Evolutionary conservation across 2,888 invertebrate genomes (phyloP).

Genomic region (Taenaris catops): DNA sequence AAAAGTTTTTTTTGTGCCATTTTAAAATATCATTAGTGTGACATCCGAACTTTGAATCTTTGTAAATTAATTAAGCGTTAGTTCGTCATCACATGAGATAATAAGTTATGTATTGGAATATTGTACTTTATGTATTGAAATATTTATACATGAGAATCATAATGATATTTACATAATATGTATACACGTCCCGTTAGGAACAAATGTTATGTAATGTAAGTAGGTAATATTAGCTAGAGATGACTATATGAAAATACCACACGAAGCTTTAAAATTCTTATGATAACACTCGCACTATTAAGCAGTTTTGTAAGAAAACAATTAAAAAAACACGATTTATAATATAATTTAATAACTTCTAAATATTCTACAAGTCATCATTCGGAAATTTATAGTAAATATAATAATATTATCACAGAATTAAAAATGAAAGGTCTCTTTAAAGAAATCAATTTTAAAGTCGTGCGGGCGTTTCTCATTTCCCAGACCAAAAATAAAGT

Average conservation of each 20-base stretch:
- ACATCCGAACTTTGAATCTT: constrained; percentile 79
- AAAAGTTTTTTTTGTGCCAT: constrained; percentile 76
- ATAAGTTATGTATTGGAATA: constrained; percentile 73
- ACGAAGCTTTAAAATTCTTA: constrained; percentile 80
- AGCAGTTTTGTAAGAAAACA: constrained; percentile 64
- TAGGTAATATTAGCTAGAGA: constrained; percentile 73
- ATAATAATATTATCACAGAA: constrained; percentile 1
- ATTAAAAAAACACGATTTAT: constrained; percentile 46
- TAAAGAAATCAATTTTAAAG: constrained; percentile 1
- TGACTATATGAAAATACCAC: constrained; percentile 73
- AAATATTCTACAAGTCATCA: constrained; percentile 15
- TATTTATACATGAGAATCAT: constrained; percentile 76
- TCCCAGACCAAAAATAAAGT: constrained; percentile 65
- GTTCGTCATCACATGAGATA: constrained; percentile 74
- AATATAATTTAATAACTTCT: constrained; percentile 39
- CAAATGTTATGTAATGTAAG: constrained; percentile 74
- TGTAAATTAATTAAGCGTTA: constrained; percentile 69
- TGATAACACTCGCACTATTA: constrained; percentile 77
- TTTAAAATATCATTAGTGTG: constrained; percentile 74
- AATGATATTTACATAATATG: constrained; percentile 78
- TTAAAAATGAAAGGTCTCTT: background rate
- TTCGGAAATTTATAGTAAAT: constrained; percentile 1
- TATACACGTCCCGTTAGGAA: constrained; percentile 80
- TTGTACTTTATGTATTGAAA: constrained; percentile 72
- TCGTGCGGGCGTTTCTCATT: constrained; percentile 46